Conservation (phyloP, 2,797 vertebrate genomes). For the Hyperoplus lanceolatus region DNA sequence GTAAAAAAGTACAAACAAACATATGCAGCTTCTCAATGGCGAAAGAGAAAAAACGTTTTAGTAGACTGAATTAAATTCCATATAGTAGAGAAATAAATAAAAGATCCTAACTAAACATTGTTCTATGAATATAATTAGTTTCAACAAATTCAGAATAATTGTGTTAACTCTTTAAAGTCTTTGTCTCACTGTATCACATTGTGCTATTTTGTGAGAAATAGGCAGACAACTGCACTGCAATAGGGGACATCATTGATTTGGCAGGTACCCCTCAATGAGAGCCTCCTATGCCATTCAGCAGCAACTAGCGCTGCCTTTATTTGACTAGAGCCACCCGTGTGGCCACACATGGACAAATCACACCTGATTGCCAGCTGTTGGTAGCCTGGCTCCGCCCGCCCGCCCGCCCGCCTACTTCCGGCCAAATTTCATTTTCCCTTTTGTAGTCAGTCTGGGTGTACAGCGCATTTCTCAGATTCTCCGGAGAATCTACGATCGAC, state of each 20-base stretch:
- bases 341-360: background rate
- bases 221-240: background rate
- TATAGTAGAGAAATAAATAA: background rate
- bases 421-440: too few relatives aligned
- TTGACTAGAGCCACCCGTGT: conserved; percentile 25
- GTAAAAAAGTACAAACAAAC: background rate
- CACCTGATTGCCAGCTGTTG: conserved; percentile 11
- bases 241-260: background rate
- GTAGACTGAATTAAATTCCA: conserved; percentile 13
- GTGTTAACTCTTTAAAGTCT: background rate
- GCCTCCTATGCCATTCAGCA: conserved; percentile 5
- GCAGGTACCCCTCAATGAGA: background rate
- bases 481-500: too few relatives aligned
- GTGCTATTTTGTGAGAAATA: conserved; percentile 3
- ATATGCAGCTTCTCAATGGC: background rate
- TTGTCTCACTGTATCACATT: background rate
- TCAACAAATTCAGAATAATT: conserved; percentile 14
- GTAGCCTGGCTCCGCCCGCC: too few relatives aligned
- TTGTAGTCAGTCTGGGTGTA: too few relatives aligned
- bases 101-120: background rate
- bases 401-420: too few relatives aligned
- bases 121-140: conserved; percentile 4
- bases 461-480: too few relatives aligned
- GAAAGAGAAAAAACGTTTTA: background rate
- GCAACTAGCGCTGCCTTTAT: conserved; percentile 5